Conservation (phyloP, 2,888 invertebrate species). For the Euproctis similis region DNA sequence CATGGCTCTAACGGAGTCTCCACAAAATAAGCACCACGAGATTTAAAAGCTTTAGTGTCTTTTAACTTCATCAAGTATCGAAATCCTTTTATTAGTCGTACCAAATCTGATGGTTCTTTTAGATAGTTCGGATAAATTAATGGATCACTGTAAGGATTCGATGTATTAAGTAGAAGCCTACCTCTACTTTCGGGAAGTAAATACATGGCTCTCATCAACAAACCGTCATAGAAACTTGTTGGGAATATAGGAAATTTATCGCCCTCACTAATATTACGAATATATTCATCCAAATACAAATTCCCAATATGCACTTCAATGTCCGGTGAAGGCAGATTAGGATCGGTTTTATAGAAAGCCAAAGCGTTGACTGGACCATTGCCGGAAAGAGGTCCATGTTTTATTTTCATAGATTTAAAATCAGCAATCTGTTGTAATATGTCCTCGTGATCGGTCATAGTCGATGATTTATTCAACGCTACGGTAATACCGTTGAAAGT, state of each 20-base stretch:
- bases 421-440: conserved; percentile 46
- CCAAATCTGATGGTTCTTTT: conserved; percentile 73
- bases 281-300: conserved; percentile 63
- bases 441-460: conserved; percentile 47
- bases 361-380: conserved; percentile 72
- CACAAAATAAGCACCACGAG: conserved; percentile 70
- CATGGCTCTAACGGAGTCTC: conserved; percentile 74
- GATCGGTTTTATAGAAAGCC: conserved; percentile 69
- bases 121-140: conserved; percentile 81
- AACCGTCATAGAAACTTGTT: conserved; percentile 74
- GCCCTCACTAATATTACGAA: conserved; percentile 46
- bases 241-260: conserved; percentile 33
- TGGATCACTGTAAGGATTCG: conserved; percentile 81
- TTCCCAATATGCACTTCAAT: conserved; percentile 75
- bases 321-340: conserved; percentile 69
- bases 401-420: conserved; percentile 40
- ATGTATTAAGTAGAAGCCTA: conserved; percentile 72
- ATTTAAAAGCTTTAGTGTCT: conserved; percentile 70
- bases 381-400: conserved; percentile 63
- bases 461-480: conserved; percentile 65
- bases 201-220: conserved; percentile 73
- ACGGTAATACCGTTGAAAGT: conserved; percentile 61
- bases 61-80: conserved; percentile 74
- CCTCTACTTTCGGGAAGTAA: conserved; percentile 79
- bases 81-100: conserved; percentile 75